Conservation (phyloP, 2,113 vertebrate genomes). For the Dunckerocampus dactyliophorus region DNA sequence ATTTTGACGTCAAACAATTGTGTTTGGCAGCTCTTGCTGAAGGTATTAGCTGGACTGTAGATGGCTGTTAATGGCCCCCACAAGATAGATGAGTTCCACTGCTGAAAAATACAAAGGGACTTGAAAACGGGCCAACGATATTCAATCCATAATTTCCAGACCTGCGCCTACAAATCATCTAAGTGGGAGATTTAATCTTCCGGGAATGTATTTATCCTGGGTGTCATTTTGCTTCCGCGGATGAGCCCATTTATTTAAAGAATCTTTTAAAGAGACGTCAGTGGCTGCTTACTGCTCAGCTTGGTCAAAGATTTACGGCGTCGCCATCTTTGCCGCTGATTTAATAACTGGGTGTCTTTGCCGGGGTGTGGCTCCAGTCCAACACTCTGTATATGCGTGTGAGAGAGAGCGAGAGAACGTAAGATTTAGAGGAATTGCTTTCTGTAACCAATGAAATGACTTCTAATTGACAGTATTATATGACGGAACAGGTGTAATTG, state of each 20-base stretch:
- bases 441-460: constrained; percentile 33
- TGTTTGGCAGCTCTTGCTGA: constrained; percentile 37
- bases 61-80: constrained; percentile 55
- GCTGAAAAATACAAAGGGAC: constrained; percentile 21
- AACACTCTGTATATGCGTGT: constrained; percentile 12
- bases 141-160: constrained; percentile 32
- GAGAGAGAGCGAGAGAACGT: neutral
- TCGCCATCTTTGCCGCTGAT: constrained; percentile 38
- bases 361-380: constrained; percentile 36
- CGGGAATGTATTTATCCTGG: constrained; percentile 45
- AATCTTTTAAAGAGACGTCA: constrained; percentile 42
- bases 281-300: constrained; percentile 38
- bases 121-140: constrained; percentile 40
- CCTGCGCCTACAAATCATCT: constrained; percentile 43
- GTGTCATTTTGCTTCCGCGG: constrained; percentile 37
- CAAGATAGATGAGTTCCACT: constrained; percentile 63
- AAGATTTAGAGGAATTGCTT: neutral
- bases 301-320: constrained; percentile 43
- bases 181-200: constrained; percentile 44
- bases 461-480: constrained; percentile 40
- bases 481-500: constrained; percentile 44
- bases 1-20: constrained; percentile 51
- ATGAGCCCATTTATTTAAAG: constrained; percentile 37
- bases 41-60: constrained; percentile 52
- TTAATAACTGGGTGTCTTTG: constrained; percentile 47